phyloP scores from a whole-genome alignment of 2,888 invertebrate species.

The Tridacna crocea region DNA sequence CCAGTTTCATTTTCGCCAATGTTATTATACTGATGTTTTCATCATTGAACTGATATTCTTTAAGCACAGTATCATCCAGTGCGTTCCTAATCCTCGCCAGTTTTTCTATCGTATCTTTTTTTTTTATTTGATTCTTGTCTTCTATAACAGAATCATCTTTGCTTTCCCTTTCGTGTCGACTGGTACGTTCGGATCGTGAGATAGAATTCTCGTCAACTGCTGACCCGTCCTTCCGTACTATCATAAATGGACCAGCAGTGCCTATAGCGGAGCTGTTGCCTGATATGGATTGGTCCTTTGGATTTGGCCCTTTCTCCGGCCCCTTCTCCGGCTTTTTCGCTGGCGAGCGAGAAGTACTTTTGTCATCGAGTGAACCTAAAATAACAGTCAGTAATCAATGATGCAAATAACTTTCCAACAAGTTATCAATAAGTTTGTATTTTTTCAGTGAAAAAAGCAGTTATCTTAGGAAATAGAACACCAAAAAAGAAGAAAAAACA shows the following conservation, averaged over 20 bases:
- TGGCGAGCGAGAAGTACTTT: too few species aligned
- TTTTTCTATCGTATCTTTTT: background rate
- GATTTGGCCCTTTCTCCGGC: background rate
- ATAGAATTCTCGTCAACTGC: background rate
- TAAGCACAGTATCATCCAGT: background rate
- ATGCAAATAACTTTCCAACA: too few species aligned
- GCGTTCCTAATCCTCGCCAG: background rate
- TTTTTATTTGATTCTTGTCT: background rate
- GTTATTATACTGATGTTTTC: conserved; percentile 21
- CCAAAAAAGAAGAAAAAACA: too few species aligned
- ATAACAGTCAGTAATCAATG: too few species aligned
- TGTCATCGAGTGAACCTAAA: too few species aligned
- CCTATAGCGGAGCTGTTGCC: too few species aligned
- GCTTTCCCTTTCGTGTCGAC: background rate
- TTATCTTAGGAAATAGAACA: too few species aligned
- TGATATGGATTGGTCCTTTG: background rate
- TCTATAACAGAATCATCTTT: background rate
- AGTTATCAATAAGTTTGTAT: too few species aligned
- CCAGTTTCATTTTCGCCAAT: conserved; percentile 43
- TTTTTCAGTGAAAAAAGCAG: too few species aligned
- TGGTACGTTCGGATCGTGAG: background rate
- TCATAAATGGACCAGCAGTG: conserved; percentile 17
- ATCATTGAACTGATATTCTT: conserved; percentile 11
- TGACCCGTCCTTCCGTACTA: background rate
- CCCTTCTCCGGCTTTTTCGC: background rate